A percentile compares a stretch with the other conserved stretches of the same genome.
These are phyloP conservation scores for cattle (Bos taurus) DNA, from an alignment of 2,113 vertebrate genomes.

Conservation along the genomic window ARS-UCD2.0 NC_037330.1:56931501-56932000, in stretches of 20 bases:
- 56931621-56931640: too few relatives aligned
- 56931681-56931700: background rate
- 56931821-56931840: background rate
- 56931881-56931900: background rate
- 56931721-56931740: background rate
- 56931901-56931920: background rate
- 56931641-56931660: background rate
- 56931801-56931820: background rate
- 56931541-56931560: background rate
- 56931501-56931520: background rate
- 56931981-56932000: background rate
- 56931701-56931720: background rate
- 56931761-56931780: background rate
- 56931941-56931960: background rate
- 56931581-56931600: background rate
- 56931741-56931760: background rate
- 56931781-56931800: background rate
- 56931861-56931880: too few relatives aligned
- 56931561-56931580: background rate
- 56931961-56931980: background rate
- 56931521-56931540: background rate
- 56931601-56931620: background rate
- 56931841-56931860: rapidly evolving
- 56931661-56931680: background rate
- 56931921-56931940: too few relatives aligned